Evolutionary conservation across 2,797 vertebrate species (phyloP).

Genomic region (Poeciliopsis infans): DNA sequence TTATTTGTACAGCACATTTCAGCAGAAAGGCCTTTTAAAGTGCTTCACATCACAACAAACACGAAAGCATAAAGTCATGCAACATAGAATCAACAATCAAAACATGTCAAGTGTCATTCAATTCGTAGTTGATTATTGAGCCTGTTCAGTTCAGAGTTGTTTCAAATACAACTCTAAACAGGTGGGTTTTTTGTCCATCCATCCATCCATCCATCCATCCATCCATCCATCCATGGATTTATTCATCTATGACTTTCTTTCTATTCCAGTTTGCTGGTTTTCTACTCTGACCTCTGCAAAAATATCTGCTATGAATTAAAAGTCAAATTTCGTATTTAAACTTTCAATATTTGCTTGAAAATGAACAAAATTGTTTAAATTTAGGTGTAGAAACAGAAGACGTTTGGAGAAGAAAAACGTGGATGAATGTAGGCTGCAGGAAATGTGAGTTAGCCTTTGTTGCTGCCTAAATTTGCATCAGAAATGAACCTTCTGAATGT

Average conservation of each 20-base stretch:
- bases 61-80: too few relatives aligned
- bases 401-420: neutral
- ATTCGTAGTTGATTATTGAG: too few relatives aligned
- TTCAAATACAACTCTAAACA: too few relatives aligned
- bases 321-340: neutral
- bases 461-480: neutral
- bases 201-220: neutral
- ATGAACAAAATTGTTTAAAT: neutral
- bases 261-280: neutral
- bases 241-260: neutral
- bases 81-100: too few relatives aligned
- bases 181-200: too few relatives aligned
- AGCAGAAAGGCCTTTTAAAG: too few relatives aligned
- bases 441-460: neutral
- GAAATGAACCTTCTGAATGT: neutral
- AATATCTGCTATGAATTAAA: neutral
- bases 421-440: neutral
- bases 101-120: too few relatives aligned
- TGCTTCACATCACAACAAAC: too few relatives aligned
- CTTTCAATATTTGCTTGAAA: conserved; percentile 3
- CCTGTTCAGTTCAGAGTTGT: too few relatives aligned
- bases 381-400: neutral
- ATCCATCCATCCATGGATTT: too few relatives aligned
- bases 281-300: neutral
- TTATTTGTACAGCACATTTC: too few relatives aligned